A percentile compares a stretch with the other conserved stretches of the same genome.
These are phyloP conservation scores for Holacanthus passer DNA, from an alignment of 2,113 vertebrate species.

Conservation along the genomic window DNA sequence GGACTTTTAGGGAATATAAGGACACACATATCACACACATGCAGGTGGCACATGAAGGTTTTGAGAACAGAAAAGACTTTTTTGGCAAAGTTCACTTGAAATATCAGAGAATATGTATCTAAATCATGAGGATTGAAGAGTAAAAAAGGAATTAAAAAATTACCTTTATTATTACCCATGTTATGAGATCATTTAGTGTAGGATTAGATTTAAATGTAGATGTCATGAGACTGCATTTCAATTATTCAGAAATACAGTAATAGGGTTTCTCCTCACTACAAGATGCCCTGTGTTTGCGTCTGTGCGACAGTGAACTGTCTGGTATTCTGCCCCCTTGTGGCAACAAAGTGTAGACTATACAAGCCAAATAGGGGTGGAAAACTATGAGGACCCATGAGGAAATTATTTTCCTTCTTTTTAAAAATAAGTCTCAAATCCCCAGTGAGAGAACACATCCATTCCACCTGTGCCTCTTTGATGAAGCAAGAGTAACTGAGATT, in stretches of 20 bases:
- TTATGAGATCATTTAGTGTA: background rate
- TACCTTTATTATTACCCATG: background rate
- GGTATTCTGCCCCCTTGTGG: slow-evolving; percentile 79
- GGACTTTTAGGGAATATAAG: background rate
- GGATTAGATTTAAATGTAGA: background rate
- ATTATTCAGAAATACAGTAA: background rate
- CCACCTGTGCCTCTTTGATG: slow-evolving; percentile 14
- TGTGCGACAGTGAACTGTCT: slow-evolving; percentile 19
- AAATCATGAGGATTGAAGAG: background rate
- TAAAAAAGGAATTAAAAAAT: background rate
- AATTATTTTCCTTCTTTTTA: background rate
- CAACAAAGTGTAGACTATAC: slow-evolving; percentile 1
- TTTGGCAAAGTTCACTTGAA: background rate
- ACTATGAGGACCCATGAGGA: background rate
- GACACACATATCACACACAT: background rate
- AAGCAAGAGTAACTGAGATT: slow-evolving; percentile 20
- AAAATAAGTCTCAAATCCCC: too few relatives aligned
- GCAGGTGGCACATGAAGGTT: background rate
- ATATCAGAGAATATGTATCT: background rate
- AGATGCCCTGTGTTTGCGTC: slow-evolving; percentile 7
- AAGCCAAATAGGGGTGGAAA: slow-evolving; percentile 1
- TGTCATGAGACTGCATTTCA: background rate
- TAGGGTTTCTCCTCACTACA: background rate
- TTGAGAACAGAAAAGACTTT: background rate
- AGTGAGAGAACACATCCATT: background rate